phyloP scores from a whole-genome alignment of 2,888 invertebrate genomes.

The Blastobasis adustella region DNA sequence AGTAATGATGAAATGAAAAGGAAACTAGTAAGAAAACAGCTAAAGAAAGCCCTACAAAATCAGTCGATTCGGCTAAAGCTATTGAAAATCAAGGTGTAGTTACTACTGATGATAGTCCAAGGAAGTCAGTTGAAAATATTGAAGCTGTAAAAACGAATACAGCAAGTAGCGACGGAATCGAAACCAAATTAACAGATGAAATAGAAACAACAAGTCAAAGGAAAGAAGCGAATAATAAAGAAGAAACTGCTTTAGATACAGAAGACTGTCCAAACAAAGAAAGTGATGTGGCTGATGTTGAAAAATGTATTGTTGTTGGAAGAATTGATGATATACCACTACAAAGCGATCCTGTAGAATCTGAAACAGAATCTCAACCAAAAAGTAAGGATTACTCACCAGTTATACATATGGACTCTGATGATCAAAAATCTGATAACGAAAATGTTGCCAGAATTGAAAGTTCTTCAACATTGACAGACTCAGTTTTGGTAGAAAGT shows the following conservation, averaged over 20 bases:
- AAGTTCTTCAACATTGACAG: no score
- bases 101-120: background rate
- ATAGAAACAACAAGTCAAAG: background rate
- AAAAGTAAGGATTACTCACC: no score
- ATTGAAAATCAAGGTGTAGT: background rate
- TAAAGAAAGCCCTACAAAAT: background rate
- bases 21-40: background rate
- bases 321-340: conserved; percentile 16
- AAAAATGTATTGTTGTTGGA: conserved; percentile 13
- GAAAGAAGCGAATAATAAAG: background rate
- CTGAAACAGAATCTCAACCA: no score
- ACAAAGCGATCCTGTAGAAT: conserved; percentile 1
- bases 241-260: background rate
- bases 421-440: no score
- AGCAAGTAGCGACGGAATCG: background rate
- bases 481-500: no score
- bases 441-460: no score
- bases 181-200: background rate
- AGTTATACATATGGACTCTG: no score
- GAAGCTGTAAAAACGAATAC: background rate
- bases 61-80: background rate
- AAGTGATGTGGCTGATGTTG: conserved; percentile 4
- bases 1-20: background rate
- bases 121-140: no score
- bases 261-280: background rate